Conservation (phyloP, 2,113 vertebrate species). For the Mola mola region DNA sequence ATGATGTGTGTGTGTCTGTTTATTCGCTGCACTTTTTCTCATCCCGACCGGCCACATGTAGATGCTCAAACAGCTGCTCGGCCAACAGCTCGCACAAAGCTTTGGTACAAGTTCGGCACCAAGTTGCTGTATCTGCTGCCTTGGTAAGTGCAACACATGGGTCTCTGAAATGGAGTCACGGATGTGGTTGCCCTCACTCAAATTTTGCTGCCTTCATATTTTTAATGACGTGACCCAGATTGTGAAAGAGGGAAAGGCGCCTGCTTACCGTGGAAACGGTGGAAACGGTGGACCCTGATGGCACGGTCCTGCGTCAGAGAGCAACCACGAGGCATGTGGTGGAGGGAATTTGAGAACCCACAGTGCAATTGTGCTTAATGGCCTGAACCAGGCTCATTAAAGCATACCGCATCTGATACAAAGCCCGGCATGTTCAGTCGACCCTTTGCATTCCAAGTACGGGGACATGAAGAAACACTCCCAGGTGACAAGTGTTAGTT, state of each 20-base stretch:
- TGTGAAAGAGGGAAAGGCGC: constrained; percentile 39
- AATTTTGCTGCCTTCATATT: constrained; percentile 43
- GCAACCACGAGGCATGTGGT: constrained; percentile 49
- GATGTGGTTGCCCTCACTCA: constrained; percentile 26
- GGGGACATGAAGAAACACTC: background rate
- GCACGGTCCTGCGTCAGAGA: constrained; percentile 62
- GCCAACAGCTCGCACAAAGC: constrained; percentile 30
- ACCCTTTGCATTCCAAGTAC: constrained; percentile 1
- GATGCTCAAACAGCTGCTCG: constrained; percentile 44
- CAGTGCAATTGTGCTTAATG: constrained; percentile 53
- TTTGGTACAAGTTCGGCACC: constrained; percentile 31
- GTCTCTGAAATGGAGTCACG: constrained; percentile 29
- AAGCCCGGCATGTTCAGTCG: constrained; percentile 6
- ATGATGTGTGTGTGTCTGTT: constrained; percentile 41
- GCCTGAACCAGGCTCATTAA: constrained; percentile 44
- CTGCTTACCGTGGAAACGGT: constrained; percentile 62
- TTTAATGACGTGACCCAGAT: constrained; percentile 31
- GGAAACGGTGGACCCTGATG: constrained; percentile 70
- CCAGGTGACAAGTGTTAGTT: constrained; percentile 2
- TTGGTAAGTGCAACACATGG: too few species aligned
- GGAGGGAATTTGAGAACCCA: constrained; percentile 51
- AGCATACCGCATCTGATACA: constrained; percentile 22
- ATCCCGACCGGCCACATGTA: constrained; percentile 51
- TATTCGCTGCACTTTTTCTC: constrained; percentile 47
- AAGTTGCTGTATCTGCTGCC: constrained; percentile 19